A percentile compares a stretch with the other conserved stretches of the same genome.
These are phyloP conservation scores for Kudoa iwatai DNA, from an alignment of 30 jellyfish, hydroid and myxozoan species.

Conservation along the genomic window DNA sequence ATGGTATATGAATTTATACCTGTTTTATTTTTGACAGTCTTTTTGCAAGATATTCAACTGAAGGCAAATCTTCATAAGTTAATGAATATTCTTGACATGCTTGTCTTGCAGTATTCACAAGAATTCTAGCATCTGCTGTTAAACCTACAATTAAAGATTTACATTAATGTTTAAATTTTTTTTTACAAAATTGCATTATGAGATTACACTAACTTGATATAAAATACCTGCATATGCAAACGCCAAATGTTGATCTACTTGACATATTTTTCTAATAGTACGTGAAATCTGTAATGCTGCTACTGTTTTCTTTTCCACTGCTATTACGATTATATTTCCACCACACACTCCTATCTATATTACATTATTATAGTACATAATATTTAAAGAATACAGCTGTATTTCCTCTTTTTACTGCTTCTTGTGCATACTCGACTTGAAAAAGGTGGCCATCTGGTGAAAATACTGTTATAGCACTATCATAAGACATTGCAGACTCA, in stretches of 20 bases:
- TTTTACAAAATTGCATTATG: background rate
- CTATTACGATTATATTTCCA: background rate
- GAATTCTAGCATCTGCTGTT: slow-evolving; percentile 75
- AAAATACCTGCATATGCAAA: slow-evolving; percentile 60
- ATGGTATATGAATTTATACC: slow-evolving; percentile 2
- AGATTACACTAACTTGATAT: background rate
- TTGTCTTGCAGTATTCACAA: slow-evolving; percentile 53
- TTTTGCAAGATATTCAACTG: slow-evolving; percentile 39
- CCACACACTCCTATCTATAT: background rate
- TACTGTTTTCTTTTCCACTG: slow-evolving; percentile 40
- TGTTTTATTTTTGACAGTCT: slow-evolving; percentile 43
- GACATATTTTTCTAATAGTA: slow-evolving; percentile 63
- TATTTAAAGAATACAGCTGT: slow-evolving; percentile 28
- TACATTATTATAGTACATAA: too few species aligned
- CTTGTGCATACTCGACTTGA: slow-evolving; percentile 96
- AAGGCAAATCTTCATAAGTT: slow-evolving; percentile 38
- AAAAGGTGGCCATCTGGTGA: slow-evolving; percentile 95
- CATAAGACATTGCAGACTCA: too few species aligned
- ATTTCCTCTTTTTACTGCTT: slow-evolving; percentile 95
- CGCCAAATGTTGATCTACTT: slow-evolving; percentile 56
- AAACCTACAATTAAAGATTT: slow-evolving; percentile 5
- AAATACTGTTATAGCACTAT: slow-evolving; percentile 75
- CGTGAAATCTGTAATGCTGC: slow-evolving; percentile 65
- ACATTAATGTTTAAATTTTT: background rate
- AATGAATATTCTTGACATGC: slow-evolving; percentile 71